These are phyloP conservation scores for Luscinia megarhynchos DNA, from an alignment of 2,797 vertebrate species.

Conservation along the genomic window DNA sequence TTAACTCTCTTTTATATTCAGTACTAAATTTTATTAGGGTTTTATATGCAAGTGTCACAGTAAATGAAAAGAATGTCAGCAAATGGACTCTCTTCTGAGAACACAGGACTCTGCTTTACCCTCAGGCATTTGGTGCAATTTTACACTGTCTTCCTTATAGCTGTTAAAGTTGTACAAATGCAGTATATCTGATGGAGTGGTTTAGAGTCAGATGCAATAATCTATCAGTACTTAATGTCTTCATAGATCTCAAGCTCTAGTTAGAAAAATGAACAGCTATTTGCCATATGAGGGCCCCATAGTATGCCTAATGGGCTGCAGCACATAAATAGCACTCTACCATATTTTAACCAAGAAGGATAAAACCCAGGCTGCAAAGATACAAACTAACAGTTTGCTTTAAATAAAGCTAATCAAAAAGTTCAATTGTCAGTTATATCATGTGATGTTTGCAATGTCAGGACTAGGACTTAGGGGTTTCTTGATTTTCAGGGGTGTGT, in stretches of 20 bases:
- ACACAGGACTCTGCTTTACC: background rate
- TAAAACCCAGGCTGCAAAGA: background rate
- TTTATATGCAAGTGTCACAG: conserved; percentile 3
- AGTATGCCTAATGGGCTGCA: background rate
- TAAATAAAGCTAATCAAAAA: background rate
- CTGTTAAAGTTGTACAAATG: conserved; percentile 19
- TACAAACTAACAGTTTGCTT: background rate
- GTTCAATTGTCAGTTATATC: background rate
- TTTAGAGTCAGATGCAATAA: background rate
- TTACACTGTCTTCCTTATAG: background rate
- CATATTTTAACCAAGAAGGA: background rate
- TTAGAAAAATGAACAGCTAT: background rate
- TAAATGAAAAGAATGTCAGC: conserved; percentile 6
- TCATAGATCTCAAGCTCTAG: background rate
- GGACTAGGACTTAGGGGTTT: background rate
- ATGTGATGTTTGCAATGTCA: background rate
- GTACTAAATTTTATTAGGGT: conserved; percentile 24
- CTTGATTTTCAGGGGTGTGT: background rate
- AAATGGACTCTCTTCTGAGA: conserved; percentile 22
- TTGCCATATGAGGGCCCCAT: background rate
- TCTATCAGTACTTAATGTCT: background rate
- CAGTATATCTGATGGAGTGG: background rate
- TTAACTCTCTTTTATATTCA: background rate
- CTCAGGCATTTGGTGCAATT: background rate
- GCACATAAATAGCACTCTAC: background rate